Evolutionary conservation across 2,888 invertebrate species (phyloP).

Genomic region (Agrilus cyanescens): DNA sequence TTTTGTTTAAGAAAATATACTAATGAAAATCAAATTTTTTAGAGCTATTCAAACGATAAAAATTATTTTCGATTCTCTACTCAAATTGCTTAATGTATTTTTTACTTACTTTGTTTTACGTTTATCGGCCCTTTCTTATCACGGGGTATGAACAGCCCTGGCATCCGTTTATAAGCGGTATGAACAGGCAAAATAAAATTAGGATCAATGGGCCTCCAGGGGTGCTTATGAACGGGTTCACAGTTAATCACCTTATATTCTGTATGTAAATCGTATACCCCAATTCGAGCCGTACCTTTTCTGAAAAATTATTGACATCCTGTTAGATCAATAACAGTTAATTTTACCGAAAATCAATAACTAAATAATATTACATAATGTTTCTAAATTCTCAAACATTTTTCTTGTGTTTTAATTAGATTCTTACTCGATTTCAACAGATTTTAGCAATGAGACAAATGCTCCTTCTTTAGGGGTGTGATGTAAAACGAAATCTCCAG

Average conservation of each 20-base stretch:
- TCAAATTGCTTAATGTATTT: too few species aligned
- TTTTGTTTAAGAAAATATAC: too few species aligned
- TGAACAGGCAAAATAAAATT: constrained; percentile 18
- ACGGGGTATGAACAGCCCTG: constrained; percentile 17
- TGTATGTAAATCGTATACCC: constrained; percentile 14
- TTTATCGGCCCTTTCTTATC: too few species aligned
- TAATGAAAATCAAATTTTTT: too few species aligned
- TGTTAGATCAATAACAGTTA: too few species aligned
- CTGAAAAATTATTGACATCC: too few species aligned
- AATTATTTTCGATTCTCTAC: too few species aligned
- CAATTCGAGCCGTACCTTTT: not conserved
- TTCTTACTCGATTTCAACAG: constrained; percentile 2
- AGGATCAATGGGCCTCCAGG: constrained; percentile 19
- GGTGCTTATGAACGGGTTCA: constrained; percentile 15
- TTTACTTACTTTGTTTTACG: too few species aligned
- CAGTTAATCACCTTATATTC: constrained; percentile 14
- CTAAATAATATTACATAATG: not conserved
- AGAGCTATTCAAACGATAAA: too few species aligned
- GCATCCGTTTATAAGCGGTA: constrained; percentile 12
- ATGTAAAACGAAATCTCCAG: constrained; percentile 26
- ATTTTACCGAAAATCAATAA: constrained; percentile 3
- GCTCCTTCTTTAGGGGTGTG: constrained; percentile 24
- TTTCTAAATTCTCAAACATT: constrained; percentile 7
- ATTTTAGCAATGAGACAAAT: constrained; percentile 22
- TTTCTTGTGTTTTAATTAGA: too few species aligned